Base-by-base conservation (phyloP, 2,113 vertebrate genomes). In the Cettia cetti region DNA sequence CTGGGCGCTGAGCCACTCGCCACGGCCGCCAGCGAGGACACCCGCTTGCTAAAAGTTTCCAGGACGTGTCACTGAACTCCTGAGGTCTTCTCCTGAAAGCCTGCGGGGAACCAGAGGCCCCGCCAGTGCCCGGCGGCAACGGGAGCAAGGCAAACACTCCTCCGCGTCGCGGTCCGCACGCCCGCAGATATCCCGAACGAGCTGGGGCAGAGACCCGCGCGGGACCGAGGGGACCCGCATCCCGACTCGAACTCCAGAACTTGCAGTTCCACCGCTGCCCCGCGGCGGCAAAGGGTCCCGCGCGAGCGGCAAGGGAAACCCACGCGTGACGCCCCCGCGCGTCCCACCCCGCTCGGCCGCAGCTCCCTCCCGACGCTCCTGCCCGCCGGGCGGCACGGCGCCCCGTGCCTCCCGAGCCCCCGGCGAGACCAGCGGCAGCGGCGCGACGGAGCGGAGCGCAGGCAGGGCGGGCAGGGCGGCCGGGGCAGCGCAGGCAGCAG, bases 1-100 rank as follows among this genome's bases (percentile, higher is more conserved):
- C 53, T 8, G 69, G 44, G 53, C 49, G 21, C 63, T 13, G 49
- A 66, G 59, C 47, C 63, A 13, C 31, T 31, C 30, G 37, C 30
- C 76, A 64, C 56, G 7, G 47, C 65, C 31, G 60, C 23, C 85
- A 42, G 57, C 57, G 86, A 84, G 72, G 72, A 90, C 54, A 54
- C 53, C 76, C 63, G 22, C 81, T 68, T 12, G 17, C 52, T 68
- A 89, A 92, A 96, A 96, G 93, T 96, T 96, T 90, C 81, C 49
- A 42, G 82, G 88, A 84, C 68, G 28, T 33, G 77, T 15, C 90
- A 72, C 72, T 12, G 47, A 90, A 95, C 91, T 97, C 84, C 89
- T n/a, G 80, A 75, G 82, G 40, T 85, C 83, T 76, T 71, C 65
- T 27, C 8, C 65, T 18, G 52, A 61, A 74, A 65, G 24, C 70